Conservation (phyloP, 2,113 vertebrate species). For the Vireo altiloquus region DNA sequence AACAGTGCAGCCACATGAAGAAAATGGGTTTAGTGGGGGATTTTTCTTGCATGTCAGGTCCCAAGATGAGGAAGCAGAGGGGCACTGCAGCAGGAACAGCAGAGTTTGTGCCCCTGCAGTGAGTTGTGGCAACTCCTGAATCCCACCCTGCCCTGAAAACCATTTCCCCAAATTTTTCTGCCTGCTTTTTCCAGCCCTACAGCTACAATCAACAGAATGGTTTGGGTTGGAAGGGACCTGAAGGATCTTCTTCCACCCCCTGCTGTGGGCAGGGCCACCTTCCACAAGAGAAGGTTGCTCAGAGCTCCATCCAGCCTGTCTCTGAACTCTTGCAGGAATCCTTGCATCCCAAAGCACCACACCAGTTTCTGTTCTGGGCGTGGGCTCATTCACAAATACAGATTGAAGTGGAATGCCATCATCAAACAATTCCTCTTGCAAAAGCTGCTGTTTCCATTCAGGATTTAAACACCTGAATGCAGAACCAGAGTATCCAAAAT, state of each 20-base stretch:
- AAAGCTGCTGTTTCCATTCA: background rate
- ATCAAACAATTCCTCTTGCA: background rate
- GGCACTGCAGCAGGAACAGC: background rate
- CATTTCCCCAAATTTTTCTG: background rate
- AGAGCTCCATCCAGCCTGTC: background rate
- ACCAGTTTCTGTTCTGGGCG: background rate
- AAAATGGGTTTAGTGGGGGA: background rate
- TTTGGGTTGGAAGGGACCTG: background rate
- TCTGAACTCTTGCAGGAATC: background rate
- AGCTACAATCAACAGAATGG: background rate
- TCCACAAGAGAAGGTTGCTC: background rate
- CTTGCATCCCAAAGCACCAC: background rate
- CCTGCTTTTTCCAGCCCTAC: background rate
- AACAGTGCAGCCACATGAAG: background rate
- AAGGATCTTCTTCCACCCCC: too few relatives aligned
- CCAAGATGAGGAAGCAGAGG: background rate
- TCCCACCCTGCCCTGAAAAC: background rate
- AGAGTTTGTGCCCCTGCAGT: fast-evolving
- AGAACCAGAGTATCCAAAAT: background rate
- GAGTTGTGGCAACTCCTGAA: background rate
- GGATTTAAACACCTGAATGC: background rate
- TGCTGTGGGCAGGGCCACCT: background rate
- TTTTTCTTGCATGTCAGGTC: background rate
- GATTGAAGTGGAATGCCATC: background rate
- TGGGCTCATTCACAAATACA: background rate